phyloP scores from a whole-genome alignment of 2,113 vertebrate species.

The Glaucomys volans region DNA sequence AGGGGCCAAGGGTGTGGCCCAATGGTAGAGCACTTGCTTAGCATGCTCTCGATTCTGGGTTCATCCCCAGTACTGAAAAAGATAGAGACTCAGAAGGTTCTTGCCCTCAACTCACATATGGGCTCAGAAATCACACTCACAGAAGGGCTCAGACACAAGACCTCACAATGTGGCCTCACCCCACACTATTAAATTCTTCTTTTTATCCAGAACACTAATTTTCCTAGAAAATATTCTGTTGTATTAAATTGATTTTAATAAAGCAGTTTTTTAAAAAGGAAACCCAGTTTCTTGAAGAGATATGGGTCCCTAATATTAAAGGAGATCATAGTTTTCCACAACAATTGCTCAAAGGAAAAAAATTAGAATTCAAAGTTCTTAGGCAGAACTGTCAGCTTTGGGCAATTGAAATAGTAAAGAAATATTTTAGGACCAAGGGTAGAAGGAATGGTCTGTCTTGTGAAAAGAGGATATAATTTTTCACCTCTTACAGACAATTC shows the following conservation, averaged over 20 bases:
- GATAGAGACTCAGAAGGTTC: neutral
- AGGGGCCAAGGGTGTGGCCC: neutral
- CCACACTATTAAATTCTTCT: neutral
- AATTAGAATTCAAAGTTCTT: neutral
- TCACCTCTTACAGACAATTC: neutral
- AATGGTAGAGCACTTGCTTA: neutral
- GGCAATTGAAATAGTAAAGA: neutral
- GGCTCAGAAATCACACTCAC: neutral
- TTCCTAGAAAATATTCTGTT: neutral
- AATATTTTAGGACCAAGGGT: neutral
- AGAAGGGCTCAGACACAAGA: rapidly evolving
- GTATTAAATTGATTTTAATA: neutral
- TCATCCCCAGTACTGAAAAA: neutral
- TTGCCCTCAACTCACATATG: too few relatives aligned
- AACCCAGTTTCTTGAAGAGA: neutral
- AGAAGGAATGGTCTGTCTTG: neutral
- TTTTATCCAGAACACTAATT: neutral
- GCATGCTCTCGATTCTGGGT: neutral
- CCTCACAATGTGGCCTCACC: neutral
- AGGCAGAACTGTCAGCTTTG: neutral
- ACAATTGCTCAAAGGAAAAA: neutral
- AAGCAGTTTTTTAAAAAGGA: neutral
- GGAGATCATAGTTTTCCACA: neutral
- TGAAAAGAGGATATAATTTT: neutral
- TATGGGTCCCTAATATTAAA: neutral